These are phyloP conservation scores for Drosophila sp. DNA, from an alignment of 1,140 invertebrate genomes.

Conservation along the genomic window DNA sequence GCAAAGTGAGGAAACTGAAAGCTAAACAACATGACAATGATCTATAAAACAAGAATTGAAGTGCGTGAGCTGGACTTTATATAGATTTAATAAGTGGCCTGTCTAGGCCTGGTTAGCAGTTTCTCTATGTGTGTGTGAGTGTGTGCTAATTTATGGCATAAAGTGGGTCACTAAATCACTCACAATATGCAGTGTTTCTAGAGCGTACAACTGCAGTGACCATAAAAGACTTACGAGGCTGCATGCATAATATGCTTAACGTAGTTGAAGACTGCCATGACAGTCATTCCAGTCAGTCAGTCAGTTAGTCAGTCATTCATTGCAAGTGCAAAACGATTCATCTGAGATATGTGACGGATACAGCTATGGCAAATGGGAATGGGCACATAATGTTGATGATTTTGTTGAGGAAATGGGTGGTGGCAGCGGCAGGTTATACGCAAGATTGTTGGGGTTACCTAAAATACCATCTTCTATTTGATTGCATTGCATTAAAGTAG, in stretches of 20 bases:
- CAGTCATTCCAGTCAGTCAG: conserved; percentile 36
- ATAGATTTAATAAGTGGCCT: conserved; percentile 54
- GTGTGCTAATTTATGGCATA: conserved; percentile 73
- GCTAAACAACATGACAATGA: conserved; percentile 52
- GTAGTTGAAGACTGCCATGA: conserved; percentile 35
- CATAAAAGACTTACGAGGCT: conserved; percentile 72
- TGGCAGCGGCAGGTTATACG: conserved; percentile 21
- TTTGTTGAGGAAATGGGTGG: conserved; percentile 22
- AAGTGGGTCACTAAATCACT: conserved; percentile 66
- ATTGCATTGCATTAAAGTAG: conserved; percentile 3
- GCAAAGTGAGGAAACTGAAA: conserved; percentile 34
- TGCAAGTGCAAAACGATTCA: conserved; percentile 53
- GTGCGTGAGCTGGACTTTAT: conserved; percentile 48
- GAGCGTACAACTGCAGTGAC: conserved; percentile 58
- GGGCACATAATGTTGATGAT: conserved; percentile 32
- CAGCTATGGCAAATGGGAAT: conserved; percentile 3
- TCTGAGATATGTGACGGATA: conserved; percentile 53
- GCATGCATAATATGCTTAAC: conserved; percentile 72
- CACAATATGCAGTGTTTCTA: conserved; percentile 54
- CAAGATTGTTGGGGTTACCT: conserved; percentile 10
- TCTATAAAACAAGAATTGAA: conserved; percentile 44
- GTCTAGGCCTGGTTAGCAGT: conserved; percentile 33
- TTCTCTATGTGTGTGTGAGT: background rate
- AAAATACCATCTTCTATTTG: conserved; percentile 6
- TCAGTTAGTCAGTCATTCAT: conserved; percentile 22